Evolutionary conservation across 2,113 vertebrate species (phyloP).

Genomic region (Campylomormyrus numenius): DNA sequence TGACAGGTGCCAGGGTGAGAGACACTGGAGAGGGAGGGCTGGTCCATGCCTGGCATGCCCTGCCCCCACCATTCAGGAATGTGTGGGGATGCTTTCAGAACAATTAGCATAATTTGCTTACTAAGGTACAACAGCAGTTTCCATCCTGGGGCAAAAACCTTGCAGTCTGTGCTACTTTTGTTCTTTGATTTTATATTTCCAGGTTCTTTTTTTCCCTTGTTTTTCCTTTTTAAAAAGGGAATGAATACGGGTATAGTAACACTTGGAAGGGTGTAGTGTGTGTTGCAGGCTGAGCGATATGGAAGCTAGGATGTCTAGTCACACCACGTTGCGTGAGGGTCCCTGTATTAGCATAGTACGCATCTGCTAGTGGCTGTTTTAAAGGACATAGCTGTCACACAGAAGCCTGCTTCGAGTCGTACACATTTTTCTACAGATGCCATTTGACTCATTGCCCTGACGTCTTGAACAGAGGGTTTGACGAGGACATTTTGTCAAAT

Average conservation of each 20-base stretch:
- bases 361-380: neutral
- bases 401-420: neutral
- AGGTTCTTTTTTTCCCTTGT: neutral
- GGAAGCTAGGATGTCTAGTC: neutral
- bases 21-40: no score
- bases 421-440: neutral
- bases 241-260: neutral
- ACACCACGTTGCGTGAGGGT: neutral
- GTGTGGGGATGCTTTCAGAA: neutral
- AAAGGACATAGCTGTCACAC: neutral
- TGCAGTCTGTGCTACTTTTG: neutral
- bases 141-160: neutral
- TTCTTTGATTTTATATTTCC: neutral
- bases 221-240: neutral
- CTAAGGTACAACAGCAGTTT: neutral
- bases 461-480: neutral
- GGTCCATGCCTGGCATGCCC: neutral
- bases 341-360: neutral
- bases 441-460: neutral
- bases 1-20: no score
- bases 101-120: neutral
- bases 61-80: neutral
- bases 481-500: neutral
- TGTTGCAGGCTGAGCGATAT: neutral
- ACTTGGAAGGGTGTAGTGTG: neutral